Evolutionary conservation across 2,113 vertebrate genomes (phyloP), one percentile per base, ranked within the genome.

Genomic region (Pachycephala philippinensis): DNA sequence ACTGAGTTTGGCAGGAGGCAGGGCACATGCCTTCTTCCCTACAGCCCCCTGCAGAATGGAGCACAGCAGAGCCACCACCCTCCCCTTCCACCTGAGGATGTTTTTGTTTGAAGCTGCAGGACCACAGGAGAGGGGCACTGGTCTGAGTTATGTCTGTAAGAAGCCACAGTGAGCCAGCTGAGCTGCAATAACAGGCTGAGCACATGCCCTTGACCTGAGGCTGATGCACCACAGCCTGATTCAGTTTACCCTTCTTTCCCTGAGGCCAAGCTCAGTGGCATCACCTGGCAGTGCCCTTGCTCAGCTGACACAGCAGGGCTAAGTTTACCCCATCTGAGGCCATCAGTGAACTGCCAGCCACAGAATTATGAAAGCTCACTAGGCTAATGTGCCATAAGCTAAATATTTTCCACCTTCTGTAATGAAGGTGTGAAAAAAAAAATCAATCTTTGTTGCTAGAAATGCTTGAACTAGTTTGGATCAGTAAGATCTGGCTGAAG

Each of bases 1-100:
- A 7, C 76, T 83, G 74, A 83, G 4, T 13, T 53, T 33, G 88
- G 44, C 54, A 90, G 74, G 37, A 87, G 37, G 27, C 23, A 53
- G 0, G 1, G 49, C 4, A 1, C 0, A 1, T 13, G 15, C 24
- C 63, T 63, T 10, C 24, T 49, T 68, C 49, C 19, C 1, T n/a
- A 20, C 14, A 79, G 42, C 26, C 70, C 52, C 26, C 24, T 52
- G 44, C 8, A 3, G 21, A 30, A 47, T 2, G 2, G 39, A 56
- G 33, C 52, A 30, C 15, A 50, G 57, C 59, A n/a, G 42, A 89
- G 61, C 30, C 60, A 84, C 45, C 27, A 50, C 22, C 8, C 7
- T 78, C 56, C 27, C 44, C 15, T 82, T 68, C 33, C 42, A 63
- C 16, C 28, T 61, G 40, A 61, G 45, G 18, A 37, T 28, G 47